Evolutionary conservation across 2,113 vertebrate genomes (phyloP), one percentile per base, ranked within the genome.

Genomic region (Bubo blakistoni): DNA sequence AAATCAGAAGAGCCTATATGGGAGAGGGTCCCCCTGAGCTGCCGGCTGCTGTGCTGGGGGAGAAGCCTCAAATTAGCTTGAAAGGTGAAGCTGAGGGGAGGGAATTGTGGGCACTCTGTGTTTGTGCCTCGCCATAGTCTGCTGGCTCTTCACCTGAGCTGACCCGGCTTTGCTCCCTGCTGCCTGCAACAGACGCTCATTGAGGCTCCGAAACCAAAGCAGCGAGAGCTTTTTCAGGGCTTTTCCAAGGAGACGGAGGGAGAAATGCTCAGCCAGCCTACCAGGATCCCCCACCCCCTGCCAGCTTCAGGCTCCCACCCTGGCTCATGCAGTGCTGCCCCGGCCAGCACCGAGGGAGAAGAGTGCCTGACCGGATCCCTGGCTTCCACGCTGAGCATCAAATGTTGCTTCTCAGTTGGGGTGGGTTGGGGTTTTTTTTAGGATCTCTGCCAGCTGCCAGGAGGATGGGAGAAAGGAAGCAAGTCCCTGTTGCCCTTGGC

Each of bases 1-100:
- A 7, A 10, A n/a, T 13, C 25, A 4, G 18, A 10, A 27, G 22
- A 52, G 22, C 11, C 32, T 29, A 1, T 4, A 1, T 36, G 14
- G 55, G 22, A 61, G 51, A 66, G 59, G 46, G 61, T 15, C 19
- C 22, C 40, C 9, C 7, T 10, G 58, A 65, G 27, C 61, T n/a
- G 19, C 65, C 49, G 34, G 52, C 47, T 30, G 44, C 58, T 42
- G 78, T 13, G 0, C 11, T 5, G 22, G 27, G 32, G 21, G 3
- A 1, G 49, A 79, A 71, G 3, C 27, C 10, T 27, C n/a, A 7
- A 10, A 14, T 30, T 7, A 16, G 5, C 36, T 22, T 16, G 8
- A 47, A 34, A 26, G 7, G 18, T 16, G 52, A 9, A 55, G 46
- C 3, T 1, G 2, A 8, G 38, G 7, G 10, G 22, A 8, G 30